Percentiles rank a stretch among this genome's conserved stretches.
phyloP scores from a whole-genome alignment of 2,888 invertebrate species.

The Meganola albula region DNA sequence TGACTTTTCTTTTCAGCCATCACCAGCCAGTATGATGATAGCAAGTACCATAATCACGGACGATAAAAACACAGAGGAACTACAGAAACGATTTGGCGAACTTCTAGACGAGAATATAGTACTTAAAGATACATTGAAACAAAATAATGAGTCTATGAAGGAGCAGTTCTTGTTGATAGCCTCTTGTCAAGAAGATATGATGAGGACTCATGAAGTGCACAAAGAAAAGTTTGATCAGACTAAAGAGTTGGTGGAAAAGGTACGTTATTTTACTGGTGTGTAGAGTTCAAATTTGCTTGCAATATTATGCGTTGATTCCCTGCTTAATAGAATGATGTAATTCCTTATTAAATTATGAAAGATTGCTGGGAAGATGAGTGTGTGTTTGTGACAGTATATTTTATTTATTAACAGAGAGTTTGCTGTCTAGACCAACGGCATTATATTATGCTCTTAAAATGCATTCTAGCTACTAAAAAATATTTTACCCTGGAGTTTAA shows the following conservation, averaged over 20 bases:
- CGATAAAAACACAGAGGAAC: conserved; percentile 58
- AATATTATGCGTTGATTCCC: too few relatives aligned
- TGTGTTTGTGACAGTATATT: too few relatives aligned
- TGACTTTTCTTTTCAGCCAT: conserved; percentile 44
- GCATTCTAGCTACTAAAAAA: too few relatives aligned
- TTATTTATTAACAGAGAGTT: too few relatives aligned
- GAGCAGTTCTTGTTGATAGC: conserved; percentile 80
- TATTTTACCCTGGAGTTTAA: too few relatives aligned
- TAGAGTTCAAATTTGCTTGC: too few relatives aligned
- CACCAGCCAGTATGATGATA: conserved; percentile 63
- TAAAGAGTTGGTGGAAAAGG: conserved; percentile 76
- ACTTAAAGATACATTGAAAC: conserved; percentile 79
- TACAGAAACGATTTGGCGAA: conserved; percentile 72
- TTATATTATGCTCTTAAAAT: too few relatives aligned
- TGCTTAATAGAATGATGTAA: too few relatives aligned
- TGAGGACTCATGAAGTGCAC: conserved; percentile 78
- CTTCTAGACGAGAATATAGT: conserved; percentile 76
- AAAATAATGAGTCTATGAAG: conserved; percentile 83
- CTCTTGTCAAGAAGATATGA: conserved; percentile 81
- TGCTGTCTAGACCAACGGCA: too few relatives aligned
- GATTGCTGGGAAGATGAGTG: too few relatives aligned
- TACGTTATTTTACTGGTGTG: too few relatives aligned
- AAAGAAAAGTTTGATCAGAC: conserved; percentile 83
- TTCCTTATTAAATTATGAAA: too few relatives aligned
- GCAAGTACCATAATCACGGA: conserved; percentile 64